These are phyloP conservation scores for Trichoplusia ni DNA, from an alignment of 1,140 invertebrate species.

Conservation along the genomic window DNA sequence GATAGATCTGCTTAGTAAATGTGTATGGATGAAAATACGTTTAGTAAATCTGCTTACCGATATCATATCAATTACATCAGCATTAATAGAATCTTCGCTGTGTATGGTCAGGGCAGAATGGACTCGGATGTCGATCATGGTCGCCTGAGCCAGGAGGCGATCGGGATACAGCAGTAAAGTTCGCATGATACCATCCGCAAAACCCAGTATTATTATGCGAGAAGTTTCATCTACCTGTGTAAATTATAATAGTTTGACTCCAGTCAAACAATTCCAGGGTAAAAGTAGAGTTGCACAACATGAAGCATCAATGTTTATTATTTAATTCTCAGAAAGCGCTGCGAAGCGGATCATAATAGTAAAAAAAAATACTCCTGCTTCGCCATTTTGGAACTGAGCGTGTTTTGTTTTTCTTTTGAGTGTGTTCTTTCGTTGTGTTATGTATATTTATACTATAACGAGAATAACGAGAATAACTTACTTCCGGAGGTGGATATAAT, in stretches of 20 bases:
- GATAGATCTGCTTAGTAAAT: too few species aligned
- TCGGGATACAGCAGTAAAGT: constrained; percentile 63
- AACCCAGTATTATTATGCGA: constrained; percentile 86
- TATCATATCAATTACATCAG: constrained; percentile 65
- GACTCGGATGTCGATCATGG: constrained; percentile 55
- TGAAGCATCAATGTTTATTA: too few species aligned
- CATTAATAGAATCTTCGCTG: constrained; percentile 59
- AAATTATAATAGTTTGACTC: background rate
- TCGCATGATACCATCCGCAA: constrained; percentile 86
- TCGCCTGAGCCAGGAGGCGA: constrained; percentile 41
- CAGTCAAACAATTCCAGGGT: too few species aligned
- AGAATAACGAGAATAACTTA: too few species aligned
- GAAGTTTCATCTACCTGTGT: constrained; percentile 81
- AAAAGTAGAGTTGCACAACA: too few species aligned
- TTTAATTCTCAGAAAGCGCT: too few species aligned
- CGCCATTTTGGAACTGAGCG: too few species aligned
- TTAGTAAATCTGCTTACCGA: constrained; percentile 44
- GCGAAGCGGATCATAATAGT: too few species aligned
- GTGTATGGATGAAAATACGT: background rate
- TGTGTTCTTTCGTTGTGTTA: too few species aligned
- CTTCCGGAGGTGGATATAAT: constrained; percentile 87
- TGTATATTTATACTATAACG: too few species aligned
- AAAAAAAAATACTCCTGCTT: too few species aligned
- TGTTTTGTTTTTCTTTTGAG: too few species aligned
- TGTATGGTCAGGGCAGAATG: constrained; percentile 66